Evolutionary conservation across 2,888 invertebrate species (phyloP), one percentile per base, ranked within the genome.

Genomic region (Mythimna vitellina): DNA sequence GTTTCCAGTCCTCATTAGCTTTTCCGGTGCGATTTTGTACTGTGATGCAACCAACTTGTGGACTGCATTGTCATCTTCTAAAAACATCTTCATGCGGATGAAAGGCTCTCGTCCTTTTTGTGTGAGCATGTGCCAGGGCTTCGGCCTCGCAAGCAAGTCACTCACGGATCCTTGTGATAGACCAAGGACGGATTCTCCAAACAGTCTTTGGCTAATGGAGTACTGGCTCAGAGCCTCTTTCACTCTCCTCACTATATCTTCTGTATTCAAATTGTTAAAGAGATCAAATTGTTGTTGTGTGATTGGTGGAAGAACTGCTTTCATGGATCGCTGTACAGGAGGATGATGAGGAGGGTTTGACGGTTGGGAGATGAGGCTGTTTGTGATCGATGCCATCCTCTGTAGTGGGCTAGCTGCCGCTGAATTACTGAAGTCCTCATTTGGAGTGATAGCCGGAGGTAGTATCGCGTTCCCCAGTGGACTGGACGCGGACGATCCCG

Each of bases 111-210:
- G 97, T 1, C 99, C 99, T 93, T 99, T 99, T 91, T 99, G 99
- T 20, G 99, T 99, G 65, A 99, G 97, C 99, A 99, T 99, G 92
- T 99, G 99, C 99, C 99, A 99, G 0, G 99, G 99, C 92, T 99
- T 99, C 51, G 99, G 99, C 66, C 99, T 96, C 35, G 99, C 99
- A 80, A 99, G 96, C 57, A 99, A 97, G 93, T 99, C 99, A 62
- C 99, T 99, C 1, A 99, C 99, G 7, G 99, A 99, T 53, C 99
- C 99, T 93, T 99, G 99, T 1, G 99, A 99, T 67, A 99, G 94
- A 1, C 99, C 99, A 74, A 99, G 96, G n/a, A 99, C 99, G 1
- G 98, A 99, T 93, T 99, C 99, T 12, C 99, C 99, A 91, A 99
- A 99, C 64, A 99, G 96, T 84, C 99, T 97, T 95, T 99, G 99